Conservation (phyloP, 1,140 invertebrate genomes). For the Brachionus manjavacas region DNA sequence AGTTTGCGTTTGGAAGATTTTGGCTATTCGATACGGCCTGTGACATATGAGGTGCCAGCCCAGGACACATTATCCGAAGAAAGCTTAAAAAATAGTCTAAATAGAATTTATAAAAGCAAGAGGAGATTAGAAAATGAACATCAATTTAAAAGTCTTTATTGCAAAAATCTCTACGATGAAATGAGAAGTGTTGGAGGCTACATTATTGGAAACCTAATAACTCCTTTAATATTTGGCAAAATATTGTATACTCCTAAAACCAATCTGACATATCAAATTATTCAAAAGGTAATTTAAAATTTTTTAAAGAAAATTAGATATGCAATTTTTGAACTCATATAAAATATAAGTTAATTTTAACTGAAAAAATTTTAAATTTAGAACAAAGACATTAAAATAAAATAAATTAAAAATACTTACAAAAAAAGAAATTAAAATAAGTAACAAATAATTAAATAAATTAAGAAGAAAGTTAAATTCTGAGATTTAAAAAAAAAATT, state of each 20-base stretch:
- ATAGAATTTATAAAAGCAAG: neutral
- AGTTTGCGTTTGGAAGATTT: conserved; percentile 17
- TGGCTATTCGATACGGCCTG: conserved; percentile 9
- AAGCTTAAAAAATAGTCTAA: neutral
- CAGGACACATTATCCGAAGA: neutral
- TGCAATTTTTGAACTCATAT: too few species aligned
- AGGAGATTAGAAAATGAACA: neutral
- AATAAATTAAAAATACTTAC: too few species aligned
- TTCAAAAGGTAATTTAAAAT: conserved; percentile 47
- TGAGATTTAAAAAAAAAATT: too few species aligned
- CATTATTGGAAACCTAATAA: conserved; percentile 44
- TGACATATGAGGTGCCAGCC: neutral
- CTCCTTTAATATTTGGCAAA: conserved; percentile 55
- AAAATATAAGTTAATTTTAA: too few species aligned
- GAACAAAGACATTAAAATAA: too few species aligned
- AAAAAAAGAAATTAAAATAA: too few species aligned
- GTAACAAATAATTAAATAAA: too few species aligned
- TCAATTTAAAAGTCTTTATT: neutral
- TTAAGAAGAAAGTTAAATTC: too few species aligned
- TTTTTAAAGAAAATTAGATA: neutral
- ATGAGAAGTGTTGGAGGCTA: conserved; percentile 32
- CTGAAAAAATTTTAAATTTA: too few species aligned
- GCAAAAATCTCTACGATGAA: conserved; percentile 6
- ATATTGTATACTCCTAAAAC: conserved; percentile 57
- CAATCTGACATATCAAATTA: conserved; percentile 48